Percentiles rank a stretch among this genome's conserved stretches.
Evolutionary conservation across 2,113 vertebrate species (phyloP).

Genomic region (Peucedramus taeniatus): DNA sequence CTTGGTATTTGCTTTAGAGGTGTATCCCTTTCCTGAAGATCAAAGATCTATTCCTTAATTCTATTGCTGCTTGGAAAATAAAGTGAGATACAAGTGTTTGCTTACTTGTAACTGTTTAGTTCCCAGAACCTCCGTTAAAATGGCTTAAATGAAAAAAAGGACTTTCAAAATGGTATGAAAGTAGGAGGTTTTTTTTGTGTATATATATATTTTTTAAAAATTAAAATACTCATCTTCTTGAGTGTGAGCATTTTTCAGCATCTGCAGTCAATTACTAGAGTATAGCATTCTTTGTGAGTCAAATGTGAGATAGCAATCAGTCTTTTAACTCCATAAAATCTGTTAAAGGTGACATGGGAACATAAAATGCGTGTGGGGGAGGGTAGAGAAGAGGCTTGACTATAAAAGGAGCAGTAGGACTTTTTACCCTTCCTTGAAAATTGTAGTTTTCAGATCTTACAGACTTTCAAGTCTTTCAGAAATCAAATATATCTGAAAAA

Average conservation of each 20-base stretch:
- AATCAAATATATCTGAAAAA: not conserved
- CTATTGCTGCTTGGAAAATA: not conserved
- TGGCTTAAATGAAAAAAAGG: not conserved
- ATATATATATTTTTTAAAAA: not conserved
- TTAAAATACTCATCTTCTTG: not conserved
- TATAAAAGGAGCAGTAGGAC: not conserved
- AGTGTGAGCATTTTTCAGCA: slow-evolving; percentile 19
- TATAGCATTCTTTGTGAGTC: slow-evolving; percentile 29
- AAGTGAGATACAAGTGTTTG: not conserved
- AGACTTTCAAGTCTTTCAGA: not conserved
- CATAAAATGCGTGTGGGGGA: not conserved
- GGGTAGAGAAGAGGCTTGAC: not conserved
- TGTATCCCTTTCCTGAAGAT: not conserved
- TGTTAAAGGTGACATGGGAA: slow-evolving; percentile 37
- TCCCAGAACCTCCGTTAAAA: not conserved
- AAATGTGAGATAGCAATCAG: slow-evolving; percentile 45
- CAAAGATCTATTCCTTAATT: not conserved
- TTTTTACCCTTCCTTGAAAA: not conserved
- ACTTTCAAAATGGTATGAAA: not conserved
- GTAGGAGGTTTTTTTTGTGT: not conserved
- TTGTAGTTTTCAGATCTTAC: not conserved
- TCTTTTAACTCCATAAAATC: slow-evolving; percentile 44
- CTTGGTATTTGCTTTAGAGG: not conserved
- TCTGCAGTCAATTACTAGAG: slow-evolving; percentile 41
- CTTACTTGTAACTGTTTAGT: not conserved